Base-by-base conservation (phyloP, 2,797 vertebrate species). In the Mastacembelus armatus region DNA sequence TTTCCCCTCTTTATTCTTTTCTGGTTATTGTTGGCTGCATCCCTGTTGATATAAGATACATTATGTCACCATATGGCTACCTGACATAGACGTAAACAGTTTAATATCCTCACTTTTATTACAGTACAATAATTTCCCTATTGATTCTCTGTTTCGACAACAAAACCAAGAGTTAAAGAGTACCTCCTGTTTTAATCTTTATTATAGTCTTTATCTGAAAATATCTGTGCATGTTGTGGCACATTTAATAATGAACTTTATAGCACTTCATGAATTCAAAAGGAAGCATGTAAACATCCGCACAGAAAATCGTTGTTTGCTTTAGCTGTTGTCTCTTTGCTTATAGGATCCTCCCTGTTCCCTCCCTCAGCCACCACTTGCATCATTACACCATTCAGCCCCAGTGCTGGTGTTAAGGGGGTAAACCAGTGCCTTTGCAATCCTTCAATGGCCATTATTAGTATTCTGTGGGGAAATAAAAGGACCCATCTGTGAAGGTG, bases 381-480 rank as follows among this genome's bases (percentile, higher is more conserved):
- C 91, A 88, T 91, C 88, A 85, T 89, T 74, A 82, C 64, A 63
- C 84, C 63, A 78, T 84, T 80, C 77, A 80, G 67, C 61, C 70
- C 36, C 19, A 44, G 48, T 60, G 74, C 66, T 64, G 75, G 81
- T 78, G 78, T 79, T 74, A 83, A 80, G 52, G 74, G 66, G 71
- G 64, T 38, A 72, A 88, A 80, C 75, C 82, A 63, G 71, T 61
- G 88, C 45, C 74, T 86, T 90, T 89, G 90, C 89, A 91, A 89
- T 92, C 89, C 84, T 85, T 90, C 89, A 88, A 84, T 89, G 84
- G 84, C 83, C 83, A 77, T 92, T 90, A 92, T 91, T 93, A 91
- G 88, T 91, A 92, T 93, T 90, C 92, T 86, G 74, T 83, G 71
- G 89, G 91, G 87, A 89, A 92, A 90, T 90, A 90, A 89, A 93